Base-by-base conservation (phyloP, 2,113 vertebrate genomes). In the Mustela nigripes region DNA sequence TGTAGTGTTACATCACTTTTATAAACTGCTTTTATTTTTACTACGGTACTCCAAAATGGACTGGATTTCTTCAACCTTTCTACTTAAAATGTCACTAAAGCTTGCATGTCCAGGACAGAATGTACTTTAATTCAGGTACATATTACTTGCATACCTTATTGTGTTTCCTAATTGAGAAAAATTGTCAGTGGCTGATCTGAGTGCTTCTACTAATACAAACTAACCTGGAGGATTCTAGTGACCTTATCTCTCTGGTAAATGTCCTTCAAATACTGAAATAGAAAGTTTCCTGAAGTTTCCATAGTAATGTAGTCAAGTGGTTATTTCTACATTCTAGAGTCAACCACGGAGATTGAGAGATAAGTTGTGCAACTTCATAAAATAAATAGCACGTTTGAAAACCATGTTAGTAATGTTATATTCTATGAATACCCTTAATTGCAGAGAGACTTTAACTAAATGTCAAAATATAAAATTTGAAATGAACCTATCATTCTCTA, bases 151-250 rank as follows among this genome's bases (percentile, higher is more conserved):
- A 58, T 60, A 93, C 1, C 24, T 96, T 89, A 58, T 33, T 94
- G n/a, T 89, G 65, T 48, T 73, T 96, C 53, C 26, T 91, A 53
- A 94, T 94, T 97, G 71, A 97, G 92, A 97, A 96, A 97, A 95
- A 94, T 81, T 80, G 56, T n/a, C 24, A 91, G 19, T 15, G 39
- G 48, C n/a, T 87, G 15, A 67, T 63, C 36, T 91, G 26, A 97
- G 4, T 90, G 62, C 24, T 95, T 98, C 33, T 63, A 85, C 53
- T 24, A 87, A 97, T 91, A 81, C 92, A 78, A 94, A 76, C 1
- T 92, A 11, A 82, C 62, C 0, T 19, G 36, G 0, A 31, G 8
- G n/a, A 86, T 95, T 96, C 89, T 92, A 94, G 12, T 3, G 4
- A 96, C 3, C 11, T 97, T 95, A 63, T 9, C 0, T 85, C 10